Evolutionary conservation across 2,888 invertebrate genomes (phyloP).

Genomic region (Aricia artaxerxes): DNA sequence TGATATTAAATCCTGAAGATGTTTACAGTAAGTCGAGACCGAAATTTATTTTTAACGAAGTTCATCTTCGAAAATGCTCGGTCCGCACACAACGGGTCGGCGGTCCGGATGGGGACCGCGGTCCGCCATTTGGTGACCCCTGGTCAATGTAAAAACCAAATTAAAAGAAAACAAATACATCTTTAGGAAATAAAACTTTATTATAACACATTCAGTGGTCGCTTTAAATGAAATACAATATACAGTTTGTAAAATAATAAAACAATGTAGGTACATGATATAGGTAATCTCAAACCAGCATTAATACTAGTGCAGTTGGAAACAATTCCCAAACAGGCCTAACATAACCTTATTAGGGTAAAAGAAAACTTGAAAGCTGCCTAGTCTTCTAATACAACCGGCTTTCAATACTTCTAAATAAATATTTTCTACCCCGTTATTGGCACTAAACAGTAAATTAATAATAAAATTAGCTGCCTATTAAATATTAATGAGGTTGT

Average conservation of each 20-base stretch:
- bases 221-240: background rate
- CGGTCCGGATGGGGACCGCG: no score
- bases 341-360: background rate
- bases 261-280: background rate
- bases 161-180: background rate
- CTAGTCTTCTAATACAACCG: background rate
- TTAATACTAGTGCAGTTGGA: background rate
- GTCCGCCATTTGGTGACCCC: no score
- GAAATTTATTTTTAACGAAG: no score
- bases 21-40: no score
- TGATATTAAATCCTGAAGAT: no score
- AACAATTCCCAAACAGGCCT: background rate
- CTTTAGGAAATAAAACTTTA: constrained; percentile 1
- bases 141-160: background rate
- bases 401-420: background rate
- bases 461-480: no score
- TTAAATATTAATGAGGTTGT: no score
- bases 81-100: no score
- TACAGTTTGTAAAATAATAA: background rate
- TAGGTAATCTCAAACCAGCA: background rate
- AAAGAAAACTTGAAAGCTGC: background rate
- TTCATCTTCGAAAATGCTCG: no score
- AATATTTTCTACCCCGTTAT: background rate
- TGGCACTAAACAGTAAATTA: background rate
- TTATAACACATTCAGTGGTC: constrained; percentile 17